Evolutionary conservation across 2,113 vertebrate genomes (phyloP).

Genomic region (Pardalotus punctatus): DNA sequence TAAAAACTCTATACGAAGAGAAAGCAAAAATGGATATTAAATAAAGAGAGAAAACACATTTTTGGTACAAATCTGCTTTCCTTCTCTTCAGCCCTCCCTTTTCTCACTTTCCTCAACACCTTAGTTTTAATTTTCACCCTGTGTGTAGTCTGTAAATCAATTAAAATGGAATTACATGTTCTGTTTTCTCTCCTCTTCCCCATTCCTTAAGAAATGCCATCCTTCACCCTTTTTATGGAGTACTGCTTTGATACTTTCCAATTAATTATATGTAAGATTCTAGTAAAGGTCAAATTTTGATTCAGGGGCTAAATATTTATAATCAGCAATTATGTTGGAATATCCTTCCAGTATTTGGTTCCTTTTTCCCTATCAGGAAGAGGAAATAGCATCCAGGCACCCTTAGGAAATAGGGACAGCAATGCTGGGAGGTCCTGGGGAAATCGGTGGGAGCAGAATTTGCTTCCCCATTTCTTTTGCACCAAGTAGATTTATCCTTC

Average conservation of each 20-base stretch:
- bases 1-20: background rate
- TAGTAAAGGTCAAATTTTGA: background rate
- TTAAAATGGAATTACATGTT: background rate
- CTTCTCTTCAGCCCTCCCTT: background rate
- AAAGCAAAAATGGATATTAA: background rate
- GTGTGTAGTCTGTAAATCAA: background rate
- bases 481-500: background rate
- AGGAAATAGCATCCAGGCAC: background rate
- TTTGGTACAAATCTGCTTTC: background rate
- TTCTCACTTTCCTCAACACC: background rate
- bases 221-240: background rate
- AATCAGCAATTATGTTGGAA: background rate
- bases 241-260: background rate
- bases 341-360: background rate
- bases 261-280: background rate
- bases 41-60: background rate
- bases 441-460: background rate
- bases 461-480: background rate
- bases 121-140: background rate
- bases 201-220: background rate
- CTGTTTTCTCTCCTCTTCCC: background rate
- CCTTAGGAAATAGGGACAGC: background rate
- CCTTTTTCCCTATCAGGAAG: background rate
- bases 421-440: background rate
- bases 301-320: background rate